These are phyloP conservation scores for Cercopithecus petaurista DNA, from an alignment of 2,797 vertebrate genomes.

Conservation along the genomic window DNA sequence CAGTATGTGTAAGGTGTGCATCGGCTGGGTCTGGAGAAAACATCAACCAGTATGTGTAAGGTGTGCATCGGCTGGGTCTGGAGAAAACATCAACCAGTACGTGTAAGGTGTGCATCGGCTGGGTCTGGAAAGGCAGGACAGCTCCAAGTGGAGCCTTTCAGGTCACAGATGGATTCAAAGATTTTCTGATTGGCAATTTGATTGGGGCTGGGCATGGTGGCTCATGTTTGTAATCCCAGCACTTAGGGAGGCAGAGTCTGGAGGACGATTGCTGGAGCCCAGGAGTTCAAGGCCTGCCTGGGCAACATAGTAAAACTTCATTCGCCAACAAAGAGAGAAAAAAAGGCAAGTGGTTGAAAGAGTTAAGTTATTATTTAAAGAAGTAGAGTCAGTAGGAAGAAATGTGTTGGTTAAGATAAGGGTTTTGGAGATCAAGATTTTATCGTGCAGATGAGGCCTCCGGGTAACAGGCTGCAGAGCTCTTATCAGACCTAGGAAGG, in stretches of 20 bases:
- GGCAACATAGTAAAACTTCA: neutral
- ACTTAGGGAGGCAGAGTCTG: too few species aligned
- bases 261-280: neutral
- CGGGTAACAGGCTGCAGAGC: too few species aligned
- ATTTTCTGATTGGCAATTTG: neutral
- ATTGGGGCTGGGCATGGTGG: neutral
- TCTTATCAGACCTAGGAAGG: neutral
- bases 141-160: too few species aligned
- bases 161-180: neutral
- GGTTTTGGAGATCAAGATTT: neutral
- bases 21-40: too few species aligned
- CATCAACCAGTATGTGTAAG: too few species aligned
- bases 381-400: neutral
- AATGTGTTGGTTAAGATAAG: neutral
- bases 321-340: neutral
- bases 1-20: accelerated
- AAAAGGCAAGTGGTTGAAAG: neutral
- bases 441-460: neutral
- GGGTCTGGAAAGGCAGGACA: neutral
- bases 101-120: too few species aligned
- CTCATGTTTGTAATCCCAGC: neutral
- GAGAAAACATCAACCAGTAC: too few species aligned
- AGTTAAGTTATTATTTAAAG: neutral
- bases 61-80: too few species aligned
- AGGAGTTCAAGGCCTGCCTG: neutral